phyloP scores from a whole-genome alignment of 2,113 vertebrate genomes.

The Sminthopsis crassicaudata region DNA sequence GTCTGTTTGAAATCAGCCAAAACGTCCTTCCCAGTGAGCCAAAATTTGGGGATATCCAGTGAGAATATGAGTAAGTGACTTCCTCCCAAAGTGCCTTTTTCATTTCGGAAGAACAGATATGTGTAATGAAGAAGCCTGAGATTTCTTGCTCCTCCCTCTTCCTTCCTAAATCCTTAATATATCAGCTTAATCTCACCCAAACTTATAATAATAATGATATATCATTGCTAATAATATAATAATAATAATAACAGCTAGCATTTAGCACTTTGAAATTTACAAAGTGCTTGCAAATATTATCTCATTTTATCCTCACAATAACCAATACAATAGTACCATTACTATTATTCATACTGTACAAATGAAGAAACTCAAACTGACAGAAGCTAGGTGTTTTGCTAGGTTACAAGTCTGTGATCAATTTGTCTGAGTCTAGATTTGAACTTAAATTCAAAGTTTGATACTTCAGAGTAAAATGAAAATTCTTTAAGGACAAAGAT shows the following conservation, averaged over 20 bases:
- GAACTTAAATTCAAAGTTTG: background rate
- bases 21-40: background rate
- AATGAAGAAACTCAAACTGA: background rate
- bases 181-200: background rate
- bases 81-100: background rate
- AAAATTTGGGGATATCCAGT: background rate
- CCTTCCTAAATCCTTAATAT: background rate
- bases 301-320: background rate
- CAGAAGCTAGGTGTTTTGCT: background rate
- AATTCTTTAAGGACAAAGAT: background rate
- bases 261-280: background rate
- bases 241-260: background rate
- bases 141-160: background rate
- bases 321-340: background rate
- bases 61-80: background rate
- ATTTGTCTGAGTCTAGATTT: background rate
- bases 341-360: background rate
- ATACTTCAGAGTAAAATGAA: background rate
- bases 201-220: background rate
- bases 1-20: conserved; percentile 2
- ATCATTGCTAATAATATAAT: background rate
- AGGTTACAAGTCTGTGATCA: background rate
- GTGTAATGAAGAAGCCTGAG: background rate
- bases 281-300: background rate
- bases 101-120: background rate